Evolutionary conservation across 1,140 invertebrate genomes (phyloP), one percentile per base, ranked within the genome.

Genomic region (Ceratitis capitata): DNA sequence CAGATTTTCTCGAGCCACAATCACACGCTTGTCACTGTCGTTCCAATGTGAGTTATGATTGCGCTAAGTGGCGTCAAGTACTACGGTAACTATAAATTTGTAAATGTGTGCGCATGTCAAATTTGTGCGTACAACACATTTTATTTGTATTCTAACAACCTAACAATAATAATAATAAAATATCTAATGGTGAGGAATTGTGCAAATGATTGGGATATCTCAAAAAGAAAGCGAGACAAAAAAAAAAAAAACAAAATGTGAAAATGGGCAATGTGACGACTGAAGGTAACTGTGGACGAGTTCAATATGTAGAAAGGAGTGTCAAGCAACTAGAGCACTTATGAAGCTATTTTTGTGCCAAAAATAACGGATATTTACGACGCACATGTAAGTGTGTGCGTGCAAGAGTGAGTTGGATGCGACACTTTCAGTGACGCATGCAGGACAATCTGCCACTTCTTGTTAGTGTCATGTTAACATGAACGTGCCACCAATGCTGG

Each of bases 391-490:
- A 39, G 64, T 45, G 39, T 23, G 39, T 45, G 19, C 4, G 9
- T 26, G 69, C 12, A 19, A n/a, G 23, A n/a, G 69, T 45, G 39
- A 47, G 69, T 42, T 45, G n/a, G 69, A 26, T 47, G 39, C 39
- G 42, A 45, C 69, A 78, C 69, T 78, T 78, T 47, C 45, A 39
- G n/a, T 42, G 39, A 78, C 32, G 23, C n/a, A 78, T 42, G 39
- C n/a, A 78, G 69, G 39, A 45, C 69, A 47, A 78, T 78, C 69
- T 78, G 69, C 69, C 69, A 78, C 69, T 78, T 78, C 69, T 78
- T 78, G 69, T 78, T 45, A 78, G 69, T 78, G 69, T 78, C 69
- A 78, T 78, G 69, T 78, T 78, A 78, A 78, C 69, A 78, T 10
- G 69, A 78, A 78, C 69, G 69, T 78, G 69, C 69, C 69, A 78